Conservation (phyloP, 2,797 vertebrate species). For the Coracias cyanogaster region DNA sequence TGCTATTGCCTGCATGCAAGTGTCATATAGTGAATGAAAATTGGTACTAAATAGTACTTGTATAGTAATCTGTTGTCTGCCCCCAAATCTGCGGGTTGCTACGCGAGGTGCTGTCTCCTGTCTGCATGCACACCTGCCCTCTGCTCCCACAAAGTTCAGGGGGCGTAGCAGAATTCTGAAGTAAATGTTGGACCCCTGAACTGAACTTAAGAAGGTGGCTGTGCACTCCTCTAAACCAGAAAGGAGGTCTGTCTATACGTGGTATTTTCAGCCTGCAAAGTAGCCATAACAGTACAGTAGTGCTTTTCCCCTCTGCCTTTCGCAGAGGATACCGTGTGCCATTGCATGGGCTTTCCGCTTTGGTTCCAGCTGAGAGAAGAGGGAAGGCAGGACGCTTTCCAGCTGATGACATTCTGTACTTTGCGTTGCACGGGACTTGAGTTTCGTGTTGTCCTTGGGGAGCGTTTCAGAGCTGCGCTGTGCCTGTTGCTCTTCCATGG, state of each 20-base stretch:
- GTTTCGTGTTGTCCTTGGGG: neutral
- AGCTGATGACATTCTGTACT: neutral
- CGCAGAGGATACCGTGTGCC: neutral
- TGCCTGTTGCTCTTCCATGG: rapidly evolving
- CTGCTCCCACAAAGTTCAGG: neutral
- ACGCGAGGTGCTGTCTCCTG: too few species aligned
- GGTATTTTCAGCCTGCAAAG: neutral
- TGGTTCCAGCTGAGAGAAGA: neutral
- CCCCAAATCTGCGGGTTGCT: too few species aligned
- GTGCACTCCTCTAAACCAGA: neutral
- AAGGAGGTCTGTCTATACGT: neutral
- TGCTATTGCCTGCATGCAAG: neutral
- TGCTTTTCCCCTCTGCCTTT: neutral
- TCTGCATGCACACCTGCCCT: neutral
- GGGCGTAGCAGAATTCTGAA: too few species aligned
- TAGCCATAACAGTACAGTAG: neutral
- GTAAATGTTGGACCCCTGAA: neutral
- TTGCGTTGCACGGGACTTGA: neutral
- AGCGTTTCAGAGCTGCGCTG: rapidly evolving
- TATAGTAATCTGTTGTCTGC: neutral
- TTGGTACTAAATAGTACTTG: neutral
- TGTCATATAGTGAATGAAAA: neutral
- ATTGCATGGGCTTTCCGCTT: neutral
- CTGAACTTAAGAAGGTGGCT: neutral
- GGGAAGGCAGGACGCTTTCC: neutral